Evolutionary conservation across 2,113 vertebrate species (phyloP).

Genomic region (Ictalurus furcatus): DNA sequence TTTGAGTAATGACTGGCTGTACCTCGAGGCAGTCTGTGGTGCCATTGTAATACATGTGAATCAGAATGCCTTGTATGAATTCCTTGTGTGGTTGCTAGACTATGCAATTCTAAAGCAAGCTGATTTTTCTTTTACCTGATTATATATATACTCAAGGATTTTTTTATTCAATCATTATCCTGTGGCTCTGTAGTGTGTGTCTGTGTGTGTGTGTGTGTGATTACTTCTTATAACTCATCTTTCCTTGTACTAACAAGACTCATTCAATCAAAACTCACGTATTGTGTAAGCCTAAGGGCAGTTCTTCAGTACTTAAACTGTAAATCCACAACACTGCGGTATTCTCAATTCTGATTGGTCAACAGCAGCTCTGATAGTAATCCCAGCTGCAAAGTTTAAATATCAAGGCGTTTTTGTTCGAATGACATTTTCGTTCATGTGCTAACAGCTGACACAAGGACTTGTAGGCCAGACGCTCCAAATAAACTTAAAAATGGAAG

Average conservation of each 20-base stretch:
- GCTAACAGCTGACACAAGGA: not conserved
- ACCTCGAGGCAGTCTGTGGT: not conserved
- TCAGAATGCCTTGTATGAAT: not conserved
- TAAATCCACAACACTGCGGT: not conserved
- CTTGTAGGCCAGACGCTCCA: not conserved
- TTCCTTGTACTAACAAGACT: not conserved
- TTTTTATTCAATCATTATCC: too few species aligned
- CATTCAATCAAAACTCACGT: not conserved
- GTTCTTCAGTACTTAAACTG: not conserved
- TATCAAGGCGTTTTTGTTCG: not conserved
- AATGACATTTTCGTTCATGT: not conserved
- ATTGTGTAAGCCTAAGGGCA: not conserved
- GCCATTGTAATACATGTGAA: not conserved
- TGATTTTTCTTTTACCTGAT: not conserved
- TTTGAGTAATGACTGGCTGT: constrained; percentile 22
- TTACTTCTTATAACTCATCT: not conserved
- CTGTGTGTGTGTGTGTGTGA: too few species aligned
- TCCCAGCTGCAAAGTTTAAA: not conserved
- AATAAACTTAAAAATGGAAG: not conserved
- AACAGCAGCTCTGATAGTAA: not conserved
- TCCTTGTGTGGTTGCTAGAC: not conserved
- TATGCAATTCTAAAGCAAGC: constrained; percentile 8
- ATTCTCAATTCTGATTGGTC: not conserved
- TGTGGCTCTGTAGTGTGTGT: not conserved
- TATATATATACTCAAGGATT: not conserved